Base-by-base conservation (phyloP, 2,888 invertebrate genomes). In the Steinernema carpocapsae region DNA sequence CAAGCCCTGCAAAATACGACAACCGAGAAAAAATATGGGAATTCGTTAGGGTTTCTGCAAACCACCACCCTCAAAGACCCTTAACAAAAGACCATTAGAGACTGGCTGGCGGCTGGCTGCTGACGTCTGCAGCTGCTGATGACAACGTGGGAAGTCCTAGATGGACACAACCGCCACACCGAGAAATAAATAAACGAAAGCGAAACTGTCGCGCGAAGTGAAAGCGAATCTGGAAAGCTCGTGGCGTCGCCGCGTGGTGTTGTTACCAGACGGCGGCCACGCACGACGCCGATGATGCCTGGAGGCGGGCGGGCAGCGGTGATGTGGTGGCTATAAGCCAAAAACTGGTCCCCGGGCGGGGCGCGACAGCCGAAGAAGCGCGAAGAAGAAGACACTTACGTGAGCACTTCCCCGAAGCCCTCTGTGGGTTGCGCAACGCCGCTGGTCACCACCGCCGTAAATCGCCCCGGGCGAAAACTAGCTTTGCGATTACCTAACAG, bases 341-440 rank as follows among this genome's bases (percentile, higher is more conserved):
- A 64, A 64, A 64, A 64, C 64, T 64, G 64, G 64, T 64, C 64
- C 64, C 37, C 64, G 64, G 64, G 64, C 64, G 64, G 64, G n/a
- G 64, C 64, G 22, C 37, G 37, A 10, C 37, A 6, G 37, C 37
- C 37, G 37, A 37, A 37, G 37, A 37, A 37, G 37, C 37, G 37
- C 37, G 3, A n/a, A n/a, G 52, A 64, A 32, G 64, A 64, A 64
- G 64, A 64, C 64, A 32, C 64, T 64, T 64, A 64, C 64, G 29
- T n/a, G 64, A 26, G 64, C 48, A 48, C 48, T 64, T 64, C 64
- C 64, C 64, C 64, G 22, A 48, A 17, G 48, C 19, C n/a, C n/a
- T 37, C 37, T 7, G 64, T n/a, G 32, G 64, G 64, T 64, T 64
- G 64, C 64, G 64, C 64, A 64, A 64, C 64, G 64, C 64, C 64